Conservation (phyloP, 2,888 invertebrate species). For the Linyphia triangularis region DNA sequence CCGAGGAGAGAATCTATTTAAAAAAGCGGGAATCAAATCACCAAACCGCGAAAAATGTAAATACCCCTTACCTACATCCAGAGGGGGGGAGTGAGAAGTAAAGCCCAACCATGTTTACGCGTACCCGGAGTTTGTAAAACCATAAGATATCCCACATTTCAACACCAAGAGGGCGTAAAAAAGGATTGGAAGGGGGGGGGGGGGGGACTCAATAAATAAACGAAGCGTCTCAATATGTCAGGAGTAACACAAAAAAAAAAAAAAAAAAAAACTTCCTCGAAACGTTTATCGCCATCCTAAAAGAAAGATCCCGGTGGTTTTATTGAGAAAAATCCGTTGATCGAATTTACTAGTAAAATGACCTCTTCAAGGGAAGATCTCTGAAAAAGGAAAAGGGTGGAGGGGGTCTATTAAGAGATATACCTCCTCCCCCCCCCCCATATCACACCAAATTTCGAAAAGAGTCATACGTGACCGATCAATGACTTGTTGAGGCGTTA, state of each 20-base stretch:
- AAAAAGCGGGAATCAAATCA: neutral
- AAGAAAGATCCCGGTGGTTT: constrained; percentile 23
- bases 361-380: constrained; percentile 41
- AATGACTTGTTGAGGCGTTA: constrained; percentile 71
- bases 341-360: constrained; percentile 69
- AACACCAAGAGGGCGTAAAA: neutral
- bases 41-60: neutral
- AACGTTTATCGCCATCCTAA: constrained; percentile 18
- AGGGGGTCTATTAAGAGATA: constrained; percentile 52
- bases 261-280: neutral
- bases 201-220: neutral
- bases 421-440: constrained; percentile 16
- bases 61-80: neutral
- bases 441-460: constrained; percentile 56
- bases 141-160: neutral
- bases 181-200: neutral
- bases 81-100: neutral
- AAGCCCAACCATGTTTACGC: neutral
- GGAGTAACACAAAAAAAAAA: neutral
- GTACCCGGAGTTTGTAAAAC: constrained; percentile 24
- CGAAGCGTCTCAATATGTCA: neutral
- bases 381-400: neutral
- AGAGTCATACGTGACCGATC: constrained; percentile 71
- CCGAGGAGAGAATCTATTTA: neutral
- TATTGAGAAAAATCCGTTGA: constrained; percentile 42